phyloP scores from a whole-genome alignment of 1,140 invertebrate species.

The Meloidogyne chitwoodi region DNA sequence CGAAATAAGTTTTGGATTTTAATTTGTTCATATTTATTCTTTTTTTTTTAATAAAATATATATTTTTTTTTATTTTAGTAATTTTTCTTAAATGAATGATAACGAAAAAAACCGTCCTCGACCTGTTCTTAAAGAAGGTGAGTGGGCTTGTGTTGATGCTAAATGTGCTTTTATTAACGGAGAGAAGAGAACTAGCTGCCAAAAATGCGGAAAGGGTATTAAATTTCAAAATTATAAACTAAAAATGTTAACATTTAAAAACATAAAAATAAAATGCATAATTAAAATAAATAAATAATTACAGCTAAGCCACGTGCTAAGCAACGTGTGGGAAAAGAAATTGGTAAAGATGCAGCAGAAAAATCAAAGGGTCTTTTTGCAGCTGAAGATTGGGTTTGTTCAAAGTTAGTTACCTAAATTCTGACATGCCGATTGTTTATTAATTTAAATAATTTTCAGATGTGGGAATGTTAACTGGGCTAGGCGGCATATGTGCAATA shows the following conservation, averaged over 20 bases:
- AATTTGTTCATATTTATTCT: too few relatives aligned
- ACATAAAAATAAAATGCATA: background rate
- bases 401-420: constrained; percentile 68
- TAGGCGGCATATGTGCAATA: constrained; percentile 87
- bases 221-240: background rate
- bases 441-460: constrained; percentile 60
- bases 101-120: constrained; percentile 1
- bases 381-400: constrained; percentile 99
- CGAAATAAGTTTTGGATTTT: too few relatives aligned
- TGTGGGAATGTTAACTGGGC: constrained; percentile 99
- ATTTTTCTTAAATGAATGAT: background rate
- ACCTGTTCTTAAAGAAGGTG: constrained; percentile 44
- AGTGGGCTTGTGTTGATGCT: constrained; percentile 56
- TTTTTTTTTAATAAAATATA: too few relatives aligned
- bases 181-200: constrained; percentile 34
- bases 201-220: constrained; percentile 50
- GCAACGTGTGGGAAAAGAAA: constrained; percentile 88
- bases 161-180: constrained; percentile 53
- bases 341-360: constrained; percentile 93
- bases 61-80: too few relatives aligned
- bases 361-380: constrained; percentile 95
- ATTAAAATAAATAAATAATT: background rate
- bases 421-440: too few relatives aligned
- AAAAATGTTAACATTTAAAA: background rate
- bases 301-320: constrained; percentile 60